Conservation (phyloP, 2,113 vertebrate genomes). For the Acinonyx jubatus region DNA sequence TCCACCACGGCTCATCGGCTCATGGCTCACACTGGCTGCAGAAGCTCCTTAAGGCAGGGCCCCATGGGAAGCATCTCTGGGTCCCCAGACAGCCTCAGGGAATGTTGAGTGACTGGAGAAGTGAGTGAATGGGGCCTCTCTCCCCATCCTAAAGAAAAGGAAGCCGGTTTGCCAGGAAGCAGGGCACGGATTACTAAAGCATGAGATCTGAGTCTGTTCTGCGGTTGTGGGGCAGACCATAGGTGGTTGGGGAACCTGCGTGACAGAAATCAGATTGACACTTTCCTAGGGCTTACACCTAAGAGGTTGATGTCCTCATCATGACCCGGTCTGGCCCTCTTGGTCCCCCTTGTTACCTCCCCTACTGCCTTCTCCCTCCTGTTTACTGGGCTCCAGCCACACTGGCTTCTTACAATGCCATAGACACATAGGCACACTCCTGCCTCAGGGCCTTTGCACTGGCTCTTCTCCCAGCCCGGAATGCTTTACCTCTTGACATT, state of each 20-base stretch:
- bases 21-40: neutral
- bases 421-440: neutral
- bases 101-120: neutral
- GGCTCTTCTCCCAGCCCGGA: neutral
- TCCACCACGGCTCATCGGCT: neutral
- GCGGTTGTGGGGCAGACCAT: neutral
- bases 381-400: neutral
- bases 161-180: neutral
- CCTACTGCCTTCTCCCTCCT: neutral
- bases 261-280: neutral
- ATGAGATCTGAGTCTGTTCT: neutral
- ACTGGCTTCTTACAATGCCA: neutral
- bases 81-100: neutral
- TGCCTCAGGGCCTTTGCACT: constrained; percentile 47
- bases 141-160: neutral
- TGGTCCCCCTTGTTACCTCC: neutral
- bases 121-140: neutral
- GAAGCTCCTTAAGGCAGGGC: neutral
- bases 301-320: neutral
- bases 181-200: neutral
- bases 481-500: neutral
- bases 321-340: neutral
- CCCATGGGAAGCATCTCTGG: neutral
- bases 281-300: neutral
- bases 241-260: neutral